Evolutionary conservation across 1,140 invertebrate species (phyloP).

Genomic region (Cyclina sinensis): DNA sequence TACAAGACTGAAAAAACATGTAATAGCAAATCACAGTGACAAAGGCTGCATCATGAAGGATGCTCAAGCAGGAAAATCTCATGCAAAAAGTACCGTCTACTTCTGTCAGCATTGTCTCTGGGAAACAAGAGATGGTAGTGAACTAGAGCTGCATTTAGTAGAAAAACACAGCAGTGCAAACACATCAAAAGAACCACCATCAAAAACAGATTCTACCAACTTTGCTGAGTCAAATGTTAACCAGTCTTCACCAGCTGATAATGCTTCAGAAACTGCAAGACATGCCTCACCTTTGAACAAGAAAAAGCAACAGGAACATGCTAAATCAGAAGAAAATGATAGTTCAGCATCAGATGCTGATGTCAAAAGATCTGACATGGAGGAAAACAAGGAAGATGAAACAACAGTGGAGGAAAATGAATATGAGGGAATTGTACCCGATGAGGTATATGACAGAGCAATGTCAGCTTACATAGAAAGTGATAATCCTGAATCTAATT

Average conservation of each 20-base stretch:
- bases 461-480: conserved; percentile 70
- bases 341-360: not conserved
- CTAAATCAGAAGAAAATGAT: not conserved
- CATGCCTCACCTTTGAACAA: not conserved
- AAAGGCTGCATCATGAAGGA: conserved; percentile 69
- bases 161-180: conserved; percentile 65
- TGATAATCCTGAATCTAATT: conserved; percentile 55
- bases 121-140: conserved; percentile 70
- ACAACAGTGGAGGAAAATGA: conserved; percentile 54
- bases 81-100: conserved; percentile 67
- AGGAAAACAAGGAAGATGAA: conserved; percentile 31
- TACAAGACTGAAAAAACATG: conserved; percentile 75
- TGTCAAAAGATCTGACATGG: not conserved
- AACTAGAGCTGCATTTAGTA: conserved; percentile 67
- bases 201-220: not conserved
- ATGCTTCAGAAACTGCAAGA: not conserved
- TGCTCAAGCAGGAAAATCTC: conserved; percentile 64
- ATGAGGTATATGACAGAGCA: conserved; percentile 66
- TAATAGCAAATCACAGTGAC: conserved; percentile 69
- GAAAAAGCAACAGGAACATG: not conserved
- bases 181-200: not conserved
- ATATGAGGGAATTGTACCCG: conserved; percentile 64
- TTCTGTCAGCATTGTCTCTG: conserved; percentile 76
- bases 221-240: not conserved
- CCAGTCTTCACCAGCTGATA: not conserved